Evolutionary conservation across 2,797 vertebrate genomes (phyloP), one percentile per base, ranked within the genome.

Genomic region (Acanthopagrus latus): DNA sequence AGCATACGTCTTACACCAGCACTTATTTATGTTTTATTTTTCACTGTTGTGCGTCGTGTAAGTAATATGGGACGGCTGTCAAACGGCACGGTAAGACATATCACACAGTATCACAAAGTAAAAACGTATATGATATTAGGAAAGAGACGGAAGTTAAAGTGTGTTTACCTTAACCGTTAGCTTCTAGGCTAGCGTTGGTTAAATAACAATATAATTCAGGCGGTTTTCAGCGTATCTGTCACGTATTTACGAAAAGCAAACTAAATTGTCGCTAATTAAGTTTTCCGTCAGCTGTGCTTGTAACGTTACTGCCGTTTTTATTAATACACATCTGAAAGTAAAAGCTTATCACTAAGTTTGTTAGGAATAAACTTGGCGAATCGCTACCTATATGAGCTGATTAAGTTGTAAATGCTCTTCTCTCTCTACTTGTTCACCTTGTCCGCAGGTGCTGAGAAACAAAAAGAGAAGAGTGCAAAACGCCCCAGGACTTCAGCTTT

Each of bases 11-110:
- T 18, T 1, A 14, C 18, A 13, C 21, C 60, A 38, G 65, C 44
- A 33, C n/a, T 41, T 58, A 55, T 11, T 50, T 51, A 18, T 62
- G 46, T 44, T 72, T 29, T 29, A 27, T 69, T 43, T 1, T 38
- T 52, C 38, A 29, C 4, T 51, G 46, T 7, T 25, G 16, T 52
- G 3, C 50, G 21, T 54, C 27, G 58, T 69, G 46, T 17, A 29
- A 43, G 41, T 79, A 77, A 41, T 52, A 91, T 92, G 90, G 85
- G 79, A 56, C 20, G 13, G 41, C 48, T n/a, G 52, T 70, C 71
- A 56, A 63, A 73, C 14, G 20, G n/a, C 44, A 89, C 65, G 91
- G 93, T 93, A 90, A 92, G 91, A 71, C 8, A 20, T 3, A 12
- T 17, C 16, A 50, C 1, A 11, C 16, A 10, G 10, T 44, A 27